Evolutionary conservation across 2,888 invertebrate genomes (phyloP).

Genomic region (Cosmia trapezina): DNA sequence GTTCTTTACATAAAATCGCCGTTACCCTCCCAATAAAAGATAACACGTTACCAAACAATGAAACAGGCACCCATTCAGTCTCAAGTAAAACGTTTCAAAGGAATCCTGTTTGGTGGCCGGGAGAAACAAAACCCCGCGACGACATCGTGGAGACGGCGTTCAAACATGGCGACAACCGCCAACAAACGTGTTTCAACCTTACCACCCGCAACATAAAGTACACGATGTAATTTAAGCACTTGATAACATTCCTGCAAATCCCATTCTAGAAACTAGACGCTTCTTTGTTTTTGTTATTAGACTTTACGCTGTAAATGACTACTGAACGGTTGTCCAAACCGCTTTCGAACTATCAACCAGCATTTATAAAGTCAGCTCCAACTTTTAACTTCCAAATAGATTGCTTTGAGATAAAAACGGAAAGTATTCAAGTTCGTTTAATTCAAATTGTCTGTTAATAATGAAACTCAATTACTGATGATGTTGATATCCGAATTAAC

Average conservation of each 20-base stretch:
- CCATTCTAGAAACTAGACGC: conserved; percentile 61
- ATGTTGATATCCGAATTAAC: conserved; percentile 59
- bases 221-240: conserved; percentile 31
- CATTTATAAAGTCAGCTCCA: conserved; percentile 39
- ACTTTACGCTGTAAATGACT: conserved; percentile 48
- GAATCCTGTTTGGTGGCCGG: conserved; percentile 81
- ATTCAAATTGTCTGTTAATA: conserved; percentile 61
- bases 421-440: conserved; percentile 59
- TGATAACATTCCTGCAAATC: conserved; percentile 58
- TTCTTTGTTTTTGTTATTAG: conserved; percentile 62
- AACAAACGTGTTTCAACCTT: conserved; percentile 59
- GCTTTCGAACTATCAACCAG: conserved; percentile 55
- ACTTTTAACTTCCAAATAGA: conserved; percentile 54
- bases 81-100: conserved; percentile 76
- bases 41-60: conserved; percentile 76
- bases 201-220: conserved; percentile 52
- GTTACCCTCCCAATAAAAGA: conserved; percentile 64
- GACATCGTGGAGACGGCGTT: conserved; percentile 62
- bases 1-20: conserved; percentile 54
- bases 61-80: conserved; percentile 77
- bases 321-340: conserved; percentile 45
- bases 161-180: conserved; percentile 47
- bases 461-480: conserved; percentile 54
- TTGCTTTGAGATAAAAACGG: conserved; percentile 60
- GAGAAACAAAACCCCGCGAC: conserved; percentile 74